phyloP scores from a whole-genome alignment of 92 coral and sea anemone species.

The Bergia puertoricense region DNA sequence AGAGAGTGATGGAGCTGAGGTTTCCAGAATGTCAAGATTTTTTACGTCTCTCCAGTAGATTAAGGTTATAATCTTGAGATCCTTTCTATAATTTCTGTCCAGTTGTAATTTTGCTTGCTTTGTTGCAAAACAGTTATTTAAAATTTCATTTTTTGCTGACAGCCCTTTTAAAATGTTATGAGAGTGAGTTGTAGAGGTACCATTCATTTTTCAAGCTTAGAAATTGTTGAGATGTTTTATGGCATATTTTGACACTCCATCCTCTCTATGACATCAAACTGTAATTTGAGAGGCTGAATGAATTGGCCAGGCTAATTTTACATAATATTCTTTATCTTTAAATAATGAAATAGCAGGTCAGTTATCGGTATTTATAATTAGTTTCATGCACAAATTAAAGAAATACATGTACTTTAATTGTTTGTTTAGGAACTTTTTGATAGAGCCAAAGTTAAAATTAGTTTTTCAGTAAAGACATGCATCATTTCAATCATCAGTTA shows the following conservation, averaged over 20 bases:
- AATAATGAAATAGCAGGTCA: background rate
- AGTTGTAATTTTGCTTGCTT: too few relatives aligned
- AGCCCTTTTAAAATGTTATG: background rate
- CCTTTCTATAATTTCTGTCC: too few relatives aligned
- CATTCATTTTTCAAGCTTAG: background rate
- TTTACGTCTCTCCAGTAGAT: too few relatives aligned
- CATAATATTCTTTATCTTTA: background rate
- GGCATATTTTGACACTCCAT: background rate
- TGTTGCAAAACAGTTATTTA: too few relatives aligned
- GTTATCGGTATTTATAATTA: background rate
- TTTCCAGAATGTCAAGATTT: too few relatives aligned
- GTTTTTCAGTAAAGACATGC: background rate
- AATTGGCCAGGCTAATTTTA: background rate
- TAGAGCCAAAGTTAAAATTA: background rate
- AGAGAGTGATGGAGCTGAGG: too few relatives aligned
- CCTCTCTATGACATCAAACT: slow-evolving; percentile 19
- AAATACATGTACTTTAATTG: background rate
- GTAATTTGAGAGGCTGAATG: background rate
- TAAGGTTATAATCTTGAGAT: too few relatives aligned
- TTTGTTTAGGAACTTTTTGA: background rate
- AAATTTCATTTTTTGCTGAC: too few relatives aligned
- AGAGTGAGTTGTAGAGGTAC: background rate
- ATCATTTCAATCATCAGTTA: background rate
- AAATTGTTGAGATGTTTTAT: slow-evolving; percentile 11
- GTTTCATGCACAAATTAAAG: background rate